Evolutionary conservation across 2,888 invertebrate species (phyloP), one percentile per base, ranked within the genome.

Genomic region (Tyria jacobaeae): DNA sequence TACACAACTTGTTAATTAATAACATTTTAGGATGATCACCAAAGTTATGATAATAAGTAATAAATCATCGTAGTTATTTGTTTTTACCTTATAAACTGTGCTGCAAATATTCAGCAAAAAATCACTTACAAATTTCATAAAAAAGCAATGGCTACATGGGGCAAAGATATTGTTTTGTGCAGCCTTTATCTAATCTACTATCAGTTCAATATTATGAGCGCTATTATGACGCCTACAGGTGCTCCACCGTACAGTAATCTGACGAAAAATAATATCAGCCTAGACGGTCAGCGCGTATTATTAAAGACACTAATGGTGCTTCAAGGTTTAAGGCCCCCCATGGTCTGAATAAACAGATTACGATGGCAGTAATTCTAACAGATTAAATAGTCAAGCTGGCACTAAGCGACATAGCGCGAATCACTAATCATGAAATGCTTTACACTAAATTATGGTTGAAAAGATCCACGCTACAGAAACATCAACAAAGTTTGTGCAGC

Each of bases 121-220:
- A 12, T 44, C 21, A 25, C 15, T 15, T 9, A n/a, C 39, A 25
- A 53, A 53, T 25, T 53, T 39, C 25, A 35, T 24, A 17, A 44
- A 41, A 52, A 34, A 24, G 39, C 55, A 62, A 66, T 53, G 41
- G n/a, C 37, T 34, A 50, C 64, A 75, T 60, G 71, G 78, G 70
- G 69, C 68, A 78, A 71, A 82, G 76, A 75, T 80, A 83, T 88
- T 86, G 82, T n/a, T n/a, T n/a, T 82, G 86, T 89, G 88, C 87
- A 87, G 75, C 75, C 57, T 78, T 86, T 90, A 93, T 93, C 93
- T 92, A 76, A 92, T 92, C 92, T 84, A 79, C 84, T 92, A 93
- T 90, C 92, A 83, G 85, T 82, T 83, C 87, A 90, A 92, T 92
- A 82, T 81, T 82, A 90, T 90, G 87, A 88, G 86, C 85, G 87